Base-by-base conservation (phyloP, 2,113 vertebrate genomes). In the Proteles cristata region DNA sequence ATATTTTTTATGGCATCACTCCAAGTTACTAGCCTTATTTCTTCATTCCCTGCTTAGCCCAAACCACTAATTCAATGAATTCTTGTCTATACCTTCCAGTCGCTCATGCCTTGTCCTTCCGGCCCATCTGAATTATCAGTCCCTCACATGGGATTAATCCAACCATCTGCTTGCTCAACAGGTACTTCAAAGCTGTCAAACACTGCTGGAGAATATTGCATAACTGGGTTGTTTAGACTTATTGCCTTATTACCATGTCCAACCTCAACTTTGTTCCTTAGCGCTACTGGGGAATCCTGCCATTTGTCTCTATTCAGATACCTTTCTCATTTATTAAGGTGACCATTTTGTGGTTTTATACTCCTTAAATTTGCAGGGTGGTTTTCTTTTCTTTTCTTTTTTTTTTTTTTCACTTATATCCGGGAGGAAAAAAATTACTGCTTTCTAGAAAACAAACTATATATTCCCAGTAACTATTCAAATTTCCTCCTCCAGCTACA, bases 111-210 rank as follows among this genome's bases (percentile, higher is more conserved):
- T n/a, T 73, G 23, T 94, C 74, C 50, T 95, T 84, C 26, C 39
- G 45, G 31, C 48, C 16, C 25, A 55, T 55, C 11, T 63, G 63
- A 76, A 17, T 76, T 45, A 89, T 21, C 53, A 11, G 26, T 50
- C 5, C 43, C 58, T 65, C 86, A 74, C 28, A 69, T 87, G 17
- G 86, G 88, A 95, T 84, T 95, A 65, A 90, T 94, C 21, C 43
- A 87, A 45, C 85, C 91, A 84, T 97, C 93, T 97, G 96, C 65
- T 77, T 94, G 19, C 43, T 66, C 85, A 76, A 45, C 80, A 93
- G 85, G 80, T 91, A 69, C 23, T 86, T 58, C 33, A 65, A 69
- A 58, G 33, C 48, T 93, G 91, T 93, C 85, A 90, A 90, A 45
- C 14, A 28, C 43, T 61, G 39, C 63, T 94, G 77, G 65, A 58